Evolutionary conservation across 1,140 invertebrate species (phyloP), one percentile per base, ranked within the genome.

Genomic region (Zaprionus kolodkinae): DNA sequence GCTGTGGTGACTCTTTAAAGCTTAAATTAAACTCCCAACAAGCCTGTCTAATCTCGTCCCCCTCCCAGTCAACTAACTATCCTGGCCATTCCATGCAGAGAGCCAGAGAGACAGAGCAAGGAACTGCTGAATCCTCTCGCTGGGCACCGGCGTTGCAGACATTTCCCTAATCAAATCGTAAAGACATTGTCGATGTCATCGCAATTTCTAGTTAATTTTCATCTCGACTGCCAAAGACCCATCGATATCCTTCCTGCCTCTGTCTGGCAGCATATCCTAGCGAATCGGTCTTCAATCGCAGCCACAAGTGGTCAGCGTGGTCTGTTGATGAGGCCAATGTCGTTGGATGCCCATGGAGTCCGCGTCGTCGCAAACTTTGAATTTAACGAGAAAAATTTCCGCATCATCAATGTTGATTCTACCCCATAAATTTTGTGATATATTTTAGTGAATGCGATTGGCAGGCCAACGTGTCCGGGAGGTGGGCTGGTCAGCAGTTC

Each of bases 351-450:
- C n/a, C n/a, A n/a, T n/a, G 72, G n/a, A 43, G 40, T 6, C 30
- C 1, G 30, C 30, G 45, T 3, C 17, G 9, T 50, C 17, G 55
- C 21, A 79, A 89, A 89, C 75, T 84, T 89, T 89, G 86, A 89
- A 81, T 89, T 86, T 89, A 89, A 91, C 88, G 88, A 91, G 89
- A 86, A 91, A 91, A 91, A 91, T 91, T 91, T 91, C 89, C 89
- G 91, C 89, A 91, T 91, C 89, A 91, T 91, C 89, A 91, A 89
- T 91, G 89, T 85, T 91, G 85, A 89, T 91, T 91, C 89, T 89
- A 91, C 81, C 70, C 89, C 81, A 91, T 91, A 91, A 91, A 91
- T 91, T 91, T 75, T 66, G 89, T 91, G 89, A 91, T 91, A 91
- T 91, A 91, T 91, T 89, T 72, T 72, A 68, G 72, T 72, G 55